Percentiles rank a stretch among this genome's conserved stretches.
phyloP scores from a whole-genome alignment of 2,888 invertebrate genomes.

The Craniophora ligustri region DNA sequence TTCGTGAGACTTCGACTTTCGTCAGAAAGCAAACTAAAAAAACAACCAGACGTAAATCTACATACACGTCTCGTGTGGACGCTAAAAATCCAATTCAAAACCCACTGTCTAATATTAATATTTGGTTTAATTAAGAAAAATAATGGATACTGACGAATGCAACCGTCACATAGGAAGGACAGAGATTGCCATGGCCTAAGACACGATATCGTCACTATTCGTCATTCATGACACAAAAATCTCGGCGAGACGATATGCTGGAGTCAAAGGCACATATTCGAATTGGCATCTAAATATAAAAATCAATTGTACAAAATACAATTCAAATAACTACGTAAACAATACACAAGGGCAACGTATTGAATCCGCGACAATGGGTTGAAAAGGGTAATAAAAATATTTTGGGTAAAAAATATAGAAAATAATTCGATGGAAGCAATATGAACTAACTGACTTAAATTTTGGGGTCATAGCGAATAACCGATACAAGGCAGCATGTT shows the following conservation, averaged over 20 bases:
- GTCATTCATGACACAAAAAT: slow-evolving; percentile 20
- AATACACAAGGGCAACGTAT: slow-evolving; percentile 22
- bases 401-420: slow-evolving; percentile 39
- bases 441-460: slow-evolving; percentile 38
- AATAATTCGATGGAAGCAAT: slow-evolving; percentile 50
- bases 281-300: slow-evolving; percentile 32
- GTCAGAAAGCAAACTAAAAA: slow-evolving; percentile 76
- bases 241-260: slow-evolving; percentile 12
- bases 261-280: slow-evolving; percentile 29
- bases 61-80: slow-evolving; percentile 67
- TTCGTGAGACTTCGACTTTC: slow-evolving; percentile 67
- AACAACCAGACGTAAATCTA: slow-evolving; percentile 74
- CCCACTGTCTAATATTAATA: slow-evolving; percentile 73
- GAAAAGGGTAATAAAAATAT: slow-evolving; percentile 46
- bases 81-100: slow-evolving; percentile 62
- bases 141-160: slow-evolving; percentile 53
- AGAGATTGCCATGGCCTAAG: slow-evolving; percentile 22
- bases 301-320: slow-evolving; percentile 30
- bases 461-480: slow-evolving; percentile 52
- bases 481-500: slow-evolving; percentile 46
- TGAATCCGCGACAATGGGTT: slow-evolving; percentile 48
- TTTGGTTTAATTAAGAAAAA: slow-evolving; percentile 69
- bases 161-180: slow-evolving; percentile 19
- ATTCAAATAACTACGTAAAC: slow-evolving; percentile 18
- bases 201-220: slow-evolving; percentile 12